Base-by-base conservation (phyloP, 2,888 invertebrate genomes). In the Gortyna flavago region DNA sequence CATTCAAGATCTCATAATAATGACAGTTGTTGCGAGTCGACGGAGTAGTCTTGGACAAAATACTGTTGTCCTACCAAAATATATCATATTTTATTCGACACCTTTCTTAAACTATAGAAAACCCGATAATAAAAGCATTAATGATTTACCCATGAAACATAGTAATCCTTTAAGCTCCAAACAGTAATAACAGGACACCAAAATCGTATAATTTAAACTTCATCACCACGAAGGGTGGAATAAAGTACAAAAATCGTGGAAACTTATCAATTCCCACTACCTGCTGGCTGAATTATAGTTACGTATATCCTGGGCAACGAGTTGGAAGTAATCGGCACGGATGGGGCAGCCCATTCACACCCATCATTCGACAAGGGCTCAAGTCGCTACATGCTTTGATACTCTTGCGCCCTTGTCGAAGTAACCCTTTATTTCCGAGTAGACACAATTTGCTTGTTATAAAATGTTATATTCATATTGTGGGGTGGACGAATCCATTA, bases 251-350 rank as follows among this genome's bases (percentile, higher is more conserved):
- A 77, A 69, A 59, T 29, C 65, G 68, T 78, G 59, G 79, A 85
- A 90, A 85, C 84, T 87, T 89, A 87, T 86, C 88, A 88, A 87
- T 89, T 82, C 44, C 71, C 68, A 62, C 69, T 91, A 89, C 87
- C 90, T 89, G 88, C 62, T 67, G 25, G 64, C 79, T 85, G 72
- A 89, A 80, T 82, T 85, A 87, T 87, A 82, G 80, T 79, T 79
- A 72, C 25, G 57, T 81, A 67, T 77, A 70, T 48, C 69, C 35
- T 66, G 75, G 57, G 75, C 88, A 88, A 73, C 81, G 86, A 83
- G 65, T 75, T 85, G 88, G 87, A 90, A 91, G 75, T 90, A 90
- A 90, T 85, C 68, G 76, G 75, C 83, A 79, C 85, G 79, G 85
- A 83, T 54, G 72, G 79, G 66, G 57, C 75, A 59, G 9, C 76